Base-by-base conservation (phyloP, 2,888 invertebrate genomes). In the Aphodius granarius region DNA sequence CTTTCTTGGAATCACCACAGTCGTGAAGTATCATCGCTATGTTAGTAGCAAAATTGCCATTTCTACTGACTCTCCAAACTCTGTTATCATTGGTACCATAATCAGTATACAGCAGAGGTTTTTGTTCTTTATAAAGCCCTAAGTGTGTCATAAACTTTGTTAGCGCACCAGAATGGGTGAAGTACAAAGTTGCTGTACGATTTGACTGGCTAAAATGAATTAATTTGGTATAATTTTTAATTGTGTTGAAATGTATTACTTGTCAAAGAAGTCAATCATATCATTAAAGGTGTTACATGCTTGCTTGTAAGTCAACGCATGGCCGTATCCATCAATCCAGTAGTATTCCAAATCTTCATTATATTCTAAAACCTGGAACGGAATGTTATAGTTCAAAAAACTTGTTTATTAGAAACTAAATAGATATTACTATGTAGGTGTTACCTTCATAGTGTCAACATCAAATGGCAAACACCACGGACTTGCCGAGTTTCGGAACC, bases 241-340 rank as follows among this genome's bases (percentile, higher is more conserved):
- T 71, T 15, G 13, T n/a, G 19, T 62, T 16, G 23, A 19, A 63
- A 63, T n/a, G 76, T 81, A 88, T 88, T 88, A 95, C 95, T 89
- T 79, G 68, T 83, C 89, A 81, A 95, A 91, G 85, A 89, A 90
- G 23, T 91, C 87, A 79, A 95, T 90, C 89, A 95, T 90, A 83
- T 95, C 91, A 76, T 89, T 90, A 73, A 95, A 88, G 16, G 93
- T 89, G 77, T 92, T 89, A 84, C 96, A 96, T 0, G 95, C 94
- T 86, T 94, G 94, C 79, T 91, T 88, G 83, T 93, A 91, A 1
- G 93, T 94, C 73, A 96, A 85, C 78, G 92, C 88, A 83, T 91
- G 89, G 9, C 94, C 95, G 83, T 95, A 95, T 5, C 96, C 95
- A 85, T 95, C 94, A 78, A 91, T 87, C 93, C 94, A 95, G 85